Evolutionary conservation across 2,888 invertebrate genomes (phyloP).

Genomic region (Eupithecia pulchellata): DNA sequence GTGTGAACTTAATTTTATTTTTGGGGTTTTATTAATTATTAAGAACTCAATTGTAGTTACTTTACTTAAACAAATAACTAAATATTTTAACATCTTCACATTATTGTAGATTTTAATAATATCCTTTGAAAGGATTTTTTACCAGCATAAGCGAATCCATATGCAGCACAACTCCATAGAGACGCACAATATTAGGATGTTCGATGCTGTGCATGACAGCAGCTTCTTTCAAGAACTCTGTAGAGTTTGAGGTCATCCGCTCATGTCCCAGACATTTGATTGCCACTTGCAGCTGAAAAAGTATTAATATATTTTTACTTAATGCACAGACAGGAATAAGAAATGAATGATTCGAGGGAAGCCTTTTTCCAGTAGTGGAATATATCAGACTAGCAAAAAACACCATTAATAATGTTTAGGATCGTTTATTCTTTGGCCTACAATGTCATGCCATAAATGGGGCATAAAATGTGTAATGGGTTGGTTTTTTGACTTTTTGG

Average conservation of each 20-base stretch:
- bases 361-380: too few relatives aligned
- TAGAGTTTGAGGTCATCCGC: conserved; percentile 97
- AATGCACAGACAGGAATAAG: too few relatives aligned
- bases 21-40: neutral
- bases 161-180: conserved; percentile 98
- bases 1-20: neutral
- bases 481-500: neutral
- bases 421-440: neutral
- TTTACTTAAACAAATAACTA: neutral
- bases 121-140: conserved; percentile 36
- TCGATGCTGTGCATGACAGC: conserved; percentile 99
- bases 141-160: conserved; percentile 92
- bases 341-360: too few relatives aligned
- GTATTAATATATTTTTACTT: neutral
- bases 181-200: conserved; percentile 97
- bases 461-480: neutral
- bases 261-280: conserved; percentile 98
- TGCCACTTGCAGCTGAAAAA: conserved; percentile 94
- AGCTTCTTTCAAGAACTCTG: conserved; percentile 98
- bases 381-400: neutral
- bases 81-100: neutral
- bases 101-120: neutral
- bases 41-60: neutral
- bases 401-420: neutral
- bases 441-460: neutral